Evolutionary conservation across 2,888 invertebrate species (phyloP), one percentile per base, ranked within the genome.

Genomic region (Junonia oenone): DNA sequence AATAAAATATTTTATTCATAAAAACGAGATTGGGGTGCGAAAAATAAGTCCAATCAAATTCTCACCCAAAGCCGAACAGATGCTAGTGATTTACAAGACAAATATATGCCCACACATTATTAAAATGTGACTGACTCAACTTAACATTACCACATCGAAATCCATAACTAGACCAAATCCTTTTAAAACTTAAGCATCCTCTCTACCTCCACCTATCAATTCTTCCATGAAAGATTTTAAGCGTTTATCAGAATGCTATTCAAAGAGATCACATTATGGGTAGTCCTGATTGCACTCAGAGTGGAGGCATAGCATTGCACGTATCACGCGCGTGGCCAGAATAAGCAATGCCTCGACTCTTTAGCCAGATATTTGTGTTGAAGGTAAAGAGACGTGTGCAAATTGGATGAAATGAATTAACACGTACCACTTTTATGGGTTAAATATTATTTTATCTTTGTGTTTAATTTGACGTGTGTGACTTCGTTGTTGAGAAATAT

Each of bases 251-350:
- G 38, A 19, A 5, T 40, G 4, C 38, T 19, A 40, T 40, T 40
- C 38, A 40, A 40, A 40, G 17, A 40, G 38, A 15, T 40, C 38
- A 40, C 38, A 43, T 43, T 43, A 43, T 22, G 43, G 26, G 22
- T 17, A 43, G 22, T 43, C 26, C 22, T 26, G 43, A 43, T 43
- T 43, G 43, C 43, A 43, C 43, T 43, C 43, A n/a, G 43, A 43
- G 8, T 19, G 26, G 15, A 17, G 13, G 22, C 26, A 43, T 14
- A 26, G 43, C 22, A 2, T 43, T 43, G 43, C 43, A 43, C 43
- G 43, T 43, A 43, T 43, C 43, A 43, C 6, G 22, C 9, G 26
- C 43, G 43, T 26, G 43, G 6, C n/a, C 17, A 13, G 43, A 43
- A 43, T 43, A 43, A 26, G 6, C 26, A 43, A 26, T 26, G 43